Evolutionary conservation across 1,140 invertebrate species (phyloP), one percentile per base, ranked within the genome.

Genomic region (Euura saliciscinereae): DNA sequence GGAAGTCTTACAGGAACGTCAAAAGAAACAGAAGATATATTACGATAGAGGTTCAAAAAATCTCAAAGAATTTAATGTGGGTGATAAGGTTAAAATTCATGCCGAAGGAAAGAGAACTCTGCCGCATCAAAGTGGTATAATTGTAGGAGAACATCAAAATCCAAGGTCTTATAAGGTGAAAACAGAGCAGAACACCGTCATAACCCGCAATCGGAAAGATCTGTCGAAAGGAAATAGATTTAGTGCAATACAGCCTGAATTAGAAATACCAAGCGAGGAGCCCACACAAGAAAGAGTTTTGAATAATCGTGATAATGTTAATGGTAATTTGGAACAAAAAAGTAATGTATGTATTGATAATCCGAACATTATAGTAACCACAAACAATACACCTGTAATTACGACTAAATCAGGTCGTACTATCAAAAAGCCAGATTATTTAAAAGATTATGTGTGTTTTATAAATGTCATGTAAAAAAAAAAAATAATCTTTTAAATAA

Each of bases 1-100:
- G 2, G 11, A 51, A 51, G 46, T 8, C 2, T 51, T 51, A 51
- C 1, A 8, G 7, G 46, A 7, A n/a, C 7, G 11, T 8, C 46
- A 51, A 2, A n/a, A 2, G 7, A 2, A 51, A 51, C 46, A 51
- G 2, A 51, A 51, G 11, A 8, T 51, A 2, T 51, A 10, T 70
- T 66, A 71, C 8, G 70, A 71, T 43, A 71, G 65, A 45, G 44
- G 64, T 13, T 7, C 70, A 5, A 43, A 66, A 71, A 66, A 65
- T 71, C 44, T 71, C 4, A 43, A 64, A 11, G 51, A 71, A 45
- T 28, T 71, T 65, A 11, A 44, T 13, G 3, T 13, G 3, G 43
- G 70, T 43, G 70, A 71, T 44, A 71, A 45, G 7, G 70, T 71
- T n/a, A 43, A 65, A 45, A 71, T 71, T 4, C 46, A 65, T n/a